A percentile compares a stretch with the other conserved stretches of the same genome.
These are phyloP conservation scores for Elephantulus edwardii DNA, from an alignment of 2,113 vertebrate species.

Conservation along the genomic window DNA sequence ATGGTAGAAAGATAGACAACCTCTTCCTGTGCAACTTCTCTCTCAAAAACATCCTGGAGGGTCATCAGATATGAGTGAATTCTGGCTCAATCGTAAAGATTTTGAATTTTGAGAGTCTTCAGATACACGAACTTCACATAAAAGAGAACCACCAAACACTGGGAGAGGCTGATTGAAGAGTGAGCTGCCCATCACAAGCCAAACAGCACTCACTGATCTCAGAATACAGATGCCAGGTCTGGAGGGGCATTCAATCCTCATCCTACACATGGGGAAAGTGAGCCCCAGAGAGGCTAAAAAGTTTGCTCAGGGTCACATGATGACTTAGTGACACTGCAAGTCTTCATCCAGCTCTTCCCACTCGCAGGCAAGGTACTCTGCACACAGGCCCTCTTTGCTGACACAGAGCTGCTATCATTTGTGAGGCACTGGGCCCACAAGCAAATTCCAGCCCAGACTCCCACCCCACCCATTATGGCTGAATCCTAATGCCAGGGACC, in stretches of 20 bases:
- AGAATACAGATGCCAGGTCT: not conserved
- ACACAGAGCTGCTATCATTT: not conserved
- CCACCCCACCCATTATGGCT: fast-evolving
- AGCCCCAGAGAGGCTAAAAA: not conserved
- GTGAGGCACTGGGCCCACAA: not conserved
- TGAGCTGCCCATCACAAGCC: not conserved
- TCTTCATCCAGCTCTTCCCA: not conserved
- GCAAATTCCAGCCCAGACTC: not conserved
- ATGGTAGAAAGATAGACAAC: no score
- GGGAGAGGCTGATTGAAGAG: not conserved
- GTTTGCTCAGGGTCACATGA: not conserved
- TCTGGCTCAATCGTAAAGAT: no score
- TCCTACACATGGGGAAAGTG: not conserved
- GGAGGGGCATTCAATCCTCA: not conserved
- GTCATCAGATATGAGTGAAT: no score
- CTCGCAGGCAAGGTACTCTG: not conserved
- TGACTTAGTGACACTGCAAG: not conserved
- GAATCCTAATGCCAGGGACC: not conserved
- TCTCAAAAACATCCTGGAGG: no score
- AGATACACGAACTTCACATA: not conserved
- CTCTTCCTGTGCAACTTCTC: no score
- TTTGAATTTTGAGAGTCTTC: no score
- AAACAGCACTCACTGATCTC: not conserved
- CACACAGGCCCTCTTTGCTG: not conserved
- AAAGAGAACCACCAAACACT: not conserved